Conservation (phyloP, 2,113 vertebrate species). For the Microtus oregoni region DNA sequence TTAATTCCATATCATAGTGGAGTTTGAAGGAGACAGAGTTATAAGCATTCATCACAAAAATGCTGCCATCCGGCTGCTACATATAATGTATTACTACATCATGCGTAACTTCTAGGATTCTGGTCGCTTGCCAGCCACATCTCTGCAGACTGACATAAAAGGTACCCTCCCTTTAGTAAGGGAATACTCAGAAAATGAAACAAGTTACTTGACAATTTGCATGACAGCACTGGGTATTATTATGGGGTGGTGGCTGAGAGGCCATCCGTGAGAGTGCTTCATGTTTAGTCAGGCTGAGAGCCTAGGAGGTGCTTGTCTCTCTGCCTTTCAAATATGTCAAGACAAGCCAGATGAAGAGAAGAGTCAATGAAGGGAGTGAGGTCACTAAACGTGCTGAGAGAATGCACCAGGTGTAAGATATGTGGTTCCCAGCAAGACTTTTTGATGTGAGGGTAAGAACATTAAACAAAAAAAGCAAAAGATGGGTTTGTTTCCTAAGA, state of each 20-base stretch:
- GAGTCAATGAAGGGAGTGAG: background rate
- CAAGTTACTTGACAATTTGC: background rate
- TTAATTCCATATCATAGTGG: no score
- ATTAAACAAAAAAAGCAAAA: background rate
- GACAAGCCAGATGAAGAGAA: background rate
- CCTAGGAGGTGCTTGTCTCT: background rate
- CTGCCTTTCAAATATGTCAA: constrained; percentile 33
- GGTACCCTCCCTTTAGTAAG: no score
- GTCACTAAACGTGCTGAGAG: background rate
- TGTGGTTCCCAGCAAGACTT: background rate
- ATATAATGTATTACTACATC: accelerated
- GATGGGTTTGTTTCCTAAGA: background rate
- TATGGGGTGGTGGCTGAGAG: background rate
- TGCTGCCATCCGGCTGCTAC: background rate
- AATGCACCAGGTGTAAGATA: background rate
- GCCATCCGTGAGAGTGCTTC: background rate
- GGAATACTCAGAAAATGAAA: background rate
- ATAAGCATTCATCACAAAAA: background rate
- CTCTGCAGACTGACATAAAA: background rate
- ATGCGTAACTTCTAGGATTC: background rate
- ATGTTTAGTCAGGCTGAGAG: background rate
- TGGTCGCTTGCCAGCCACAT: background rate
- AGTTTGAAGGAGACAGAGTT: background rate
- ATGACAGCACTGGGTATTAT: background rate
- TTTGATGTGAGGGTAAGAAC: background rate